A percentile compares a stretch with the other conserved stretches of the same genome.
Evolutionary conservation across 1,140 invertebrate genomes (phyloP).

Genomic region (Pygmarrhopalites habei): DNA sequence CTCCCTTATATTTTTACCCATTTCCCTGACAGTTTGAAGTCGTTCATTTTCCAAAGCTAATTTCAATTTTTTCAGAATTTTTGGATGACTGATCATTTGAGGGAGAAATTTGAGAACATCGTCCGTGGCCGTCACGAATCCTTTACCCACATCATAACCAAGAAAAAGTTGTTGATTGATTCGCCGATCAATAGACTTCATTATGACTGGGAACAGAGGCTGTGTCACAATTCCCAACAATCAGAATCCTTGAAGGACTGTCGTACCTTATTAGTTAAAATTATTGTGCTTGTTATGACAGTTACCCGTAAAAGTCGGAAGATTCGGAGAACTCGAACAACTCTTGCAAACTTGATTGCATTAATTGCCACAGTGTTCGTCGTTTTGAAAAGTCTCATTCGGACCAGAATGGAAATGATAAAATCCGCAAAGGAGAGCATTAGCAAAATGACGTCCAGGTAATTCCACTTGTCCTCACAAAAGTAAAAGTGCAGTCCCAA

Average conservation of each 20-base stretch:
- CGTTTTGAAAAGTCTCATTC: too few species aligned
- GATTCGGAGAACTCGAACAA: conserved; percentile 15
- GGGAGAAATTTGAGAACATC: conserved; percentile 51
- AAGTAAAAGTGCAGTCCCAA: conserved; percentile 14
- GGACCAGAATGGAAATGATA: neutral
- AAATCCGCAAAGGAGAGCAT: conserved; percentile 19
- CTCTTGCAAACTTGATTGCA: neutral
- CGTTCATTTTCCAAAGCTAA: conserved; percentile 22
- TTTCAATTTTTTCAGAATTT: conserved; percentile 22
- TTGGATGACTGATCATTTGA: conserved; percentile 50
- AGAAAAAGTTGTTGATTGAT: conserved; percentile 32
- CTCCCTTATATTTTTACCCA: too few species aligned
- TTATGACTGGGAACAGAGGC: conserved; percentile 26
- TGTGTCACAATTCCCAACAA: too few species aligned
- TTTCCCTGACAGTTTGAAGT: conserved; percentile 20
- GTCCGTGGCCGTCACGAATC: conserved; percentile 52
- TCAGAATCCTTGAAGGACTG: too few species aligned
- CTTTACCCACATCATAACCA: conserved; percentile 43
- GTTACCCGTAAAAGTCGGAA: conserved; percentile 21
- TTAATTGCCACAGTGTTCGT: neutral
- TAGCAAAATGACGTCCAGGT: conserved; percentile 22
- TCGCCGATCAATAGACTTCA: conserved; percentile 40
- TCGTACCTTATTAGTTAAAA: too few species aligned
- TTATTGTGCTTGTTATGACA: too few species aligned
- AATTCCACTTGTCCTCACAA: conserved; percentile 26